Evolutionary conservation across 2,113 vertebrate species (phyloP), one percentile per base, ranked within the genome.

Genomic region (Scytalopus superciliaris): DNA sequence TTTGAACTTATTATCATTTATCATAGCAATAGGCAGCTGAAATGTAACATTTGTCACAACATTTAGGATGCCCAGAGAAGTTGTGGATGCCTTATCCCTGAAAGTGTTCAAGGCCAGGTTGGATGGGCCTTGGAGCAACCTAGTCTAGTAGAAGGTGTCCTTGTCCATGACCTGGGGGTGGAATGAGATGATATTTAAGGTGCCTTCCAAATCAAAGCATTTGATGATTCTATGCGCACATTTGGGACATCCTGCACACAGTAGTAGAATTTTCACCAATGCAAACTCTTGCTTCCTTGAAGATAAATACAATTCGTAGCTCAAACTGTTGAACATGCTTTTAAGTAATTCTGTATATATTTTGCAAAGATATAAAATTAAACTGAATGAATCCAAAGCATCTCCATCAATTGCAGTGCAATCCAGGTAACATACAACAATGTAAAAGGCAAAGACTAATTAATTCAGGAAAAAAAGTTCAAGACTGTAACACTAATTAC

Each of bases 301-400:
- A 56, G 24, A 7, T 12, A 47, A 88, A 83, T 16, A 49, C 9
- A 72, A 76, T 52, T 66, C 66, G 27, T 19, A 94, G 44, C 67
- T 96, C 42, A 87, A 30, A 27, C 45, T 70, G 7, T 68, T 94
- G 55, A 95, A 84, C 22, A 11, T 45, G 22, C n/a, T 95, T 96
- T 89, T 91, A 91, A 90, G 35, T 68, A 87, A 94, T 40, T 23
- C 25, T 66, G 47, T 18, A 6, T 28, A 28, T 75, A 14, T 68
- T 94, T 91, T 86, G 66, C 25, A 96, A 93, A 83, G 19, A 35
- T 33, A 77, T 57, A 83, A 94, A 96, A 89, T 67, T 23, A 93
- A 88, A 69, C 82, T 90, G 75, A 37, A 77, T 37, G 7, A 63
- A 80, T 88, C 63, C 69, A 90, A 95, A 75, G 17, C 76, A 95